These are phyloP conservation scores for Lytechinus pictus DNA, from an alignment of 35 echinoderm and acorn worm genomes.

Conservation along the genomic window DNA sequence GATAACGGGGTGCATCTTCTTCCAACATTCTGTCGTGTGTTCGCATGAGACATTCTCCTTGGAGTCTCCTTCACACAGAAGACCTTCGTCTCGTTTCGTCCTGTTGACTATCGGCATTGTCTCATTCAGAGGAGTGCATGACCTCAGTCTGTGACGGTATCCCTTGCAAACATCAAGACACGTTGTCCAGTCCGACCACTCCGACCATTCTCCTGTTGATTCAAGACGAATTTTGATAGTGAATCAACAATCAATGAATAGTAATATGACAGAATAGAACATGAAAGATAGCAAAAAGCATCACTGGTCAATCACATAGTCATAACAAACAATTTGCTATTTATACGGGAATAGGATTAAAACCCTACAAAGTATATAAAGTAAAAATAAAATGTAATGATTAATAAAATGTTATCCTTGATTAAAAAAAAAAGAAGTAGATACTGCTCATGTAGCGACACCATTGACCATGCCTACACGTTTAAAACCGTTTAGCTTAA, in stretches of 20 bases:
- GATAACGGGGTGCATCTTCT: not conserved
- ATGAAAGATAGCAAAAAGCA: too few species aligned
- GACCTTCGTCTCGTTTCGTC: conserved; percentile 32
- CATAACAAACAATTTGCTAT: too few species aligned
- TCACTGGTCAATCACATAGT: too few species aligned
- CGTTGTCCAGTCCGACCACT: not conserved
- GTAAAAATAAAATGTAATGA: too few species aligned
- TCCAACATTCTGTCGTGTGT: not conserved
- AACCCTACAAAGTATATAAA: too few species aligned
- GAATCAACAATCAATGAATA: not conserved
- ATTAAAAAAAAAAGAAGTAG: too few species aligned
- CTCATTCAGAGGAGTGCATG: not conserved
- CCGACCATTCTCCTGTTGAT: not conserved
- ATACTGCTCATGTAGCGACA: too few species aligned
- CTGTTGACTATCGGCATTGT: not conserved
- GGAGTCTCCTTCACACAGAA: not conserved
- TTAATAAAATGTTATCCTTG: too few species aligned
- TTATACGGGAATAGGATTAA: too few species aligned
- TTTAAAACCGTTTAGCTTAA: too few species aligned
- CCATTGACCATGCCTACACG: too few species aligned
- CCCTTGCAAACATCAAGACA: not conserved
- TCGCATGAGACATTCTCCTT: not conserved
- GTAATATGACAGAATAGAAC: too few species aligned
- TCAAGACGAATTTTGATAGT: not conserved
- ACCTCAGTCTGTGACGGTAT: not conserved